Evolutionary conservation across 1,140 invertebrate genomes (phyloP).

Genomic region (Leptopilina boulardi): DNA sequence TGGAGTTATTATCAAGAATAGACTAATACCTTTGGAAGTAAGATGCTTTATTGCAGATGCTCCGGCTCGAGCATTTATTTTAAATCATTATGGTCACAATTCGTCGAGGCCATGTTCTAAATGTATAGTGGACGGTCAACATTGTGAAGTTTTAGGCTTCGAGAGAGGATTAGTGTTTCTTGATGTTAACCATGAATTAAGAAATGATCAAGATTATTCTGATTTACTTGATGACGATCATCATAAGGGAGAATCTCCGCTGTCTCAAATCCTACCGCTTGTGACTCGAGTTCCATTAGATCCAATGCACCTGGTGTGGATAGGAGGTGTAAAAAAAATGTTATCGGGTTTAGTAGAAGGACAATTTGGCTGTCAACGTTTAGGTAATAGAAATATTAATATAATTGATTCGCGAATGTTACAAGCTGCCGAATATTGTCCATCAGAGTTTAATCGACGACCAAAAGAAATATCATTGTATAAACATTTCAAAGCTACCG

Average conservation of each 20-base stretch:
- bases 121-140: conserved; percentile 38
- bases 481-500: background rate
- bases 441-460: conserved; percentile 1
- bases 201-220: conserved; percentile 42
- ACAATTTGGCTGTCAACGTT: background rate
- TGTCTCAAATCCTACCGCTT: conserved; percentile 44
- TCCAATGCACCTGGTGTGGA: conserved; percentile 63
- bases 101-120: background rate
- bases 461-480: background rate
- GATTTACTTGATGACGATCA: conserved; percentile 52
- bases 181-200: conserved; percentile 18
- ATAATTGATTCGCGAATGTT: background rate
- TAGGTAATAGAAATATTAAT: background rate
- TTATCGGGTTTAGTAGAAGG: background rate
- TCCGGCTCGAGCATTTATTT: conserved; percentile 9
- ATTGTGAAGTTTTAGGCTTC: conserved; percentile 29
- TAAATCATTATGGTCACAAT: background rate
- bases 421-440: background rate
- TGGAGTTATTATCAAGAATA: background rate
- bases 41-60: conserved; percentile 14
- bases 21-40: background rate
- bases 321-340: conserved; percentile 55
- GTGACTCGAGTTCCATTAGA: conserved; percentile 56
- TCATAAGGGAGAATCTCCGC: conserved; percentile 42
- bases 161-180: conserved; percentile 37